These are phyloP conservation scores for Rachycentron canadum DNA, from an alignment of 2,797 vertebrate species.

Conservation along the genomic window DNA sequence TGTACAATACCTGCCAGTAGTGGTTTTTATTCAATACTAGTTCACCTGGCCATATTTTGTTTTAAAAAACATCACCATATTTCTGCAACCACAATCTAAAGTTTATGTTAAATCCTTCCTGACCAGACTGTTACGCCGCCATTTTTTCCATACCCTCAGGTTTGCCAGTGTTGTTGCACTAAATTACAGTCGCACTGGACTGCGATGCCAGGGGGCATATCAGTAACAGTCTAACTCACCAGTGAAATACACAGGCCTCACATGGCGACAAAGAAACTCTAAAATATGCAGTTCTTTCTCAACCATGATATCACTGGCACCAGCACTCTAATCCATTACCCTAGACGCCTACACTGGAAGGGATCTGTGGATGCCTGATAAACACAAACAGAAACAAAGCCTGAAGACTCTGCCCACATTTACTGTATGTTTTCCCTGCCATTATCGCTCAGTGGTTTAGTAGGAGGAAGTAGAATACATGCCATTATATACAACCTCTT, in stretches of 20 bases:
- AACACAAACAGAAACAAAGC: slow-evolving; percentile 83
- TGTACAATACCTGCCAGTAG: background rate
- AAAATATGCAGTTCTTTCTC: slow-evolving; percentile 79
- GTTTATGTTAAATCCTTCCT: slow-evolving; percentile 51
- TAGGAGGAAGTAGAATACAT: slow-evolving; percentile 57
- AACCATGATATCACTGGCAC: slow-evolving; percentile 78
- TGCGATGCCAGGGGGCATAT: slow-evolving; percentile 69
- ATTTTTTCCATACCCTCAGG: slow-evolving; percentile 52
- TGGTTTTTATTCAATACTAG: slow-evolving; percentile 13
- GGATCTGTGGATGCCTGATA: slow-evolving; percentile 84
- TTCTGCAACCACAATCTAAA: slow-evolving; percentile 44
- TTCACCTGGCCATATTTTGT: slow-evolving; percentile 42
- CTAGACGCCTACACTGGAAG: slow-evolving; percentile 80
- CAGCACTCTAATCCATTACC: slow-evolving; percentile 83
- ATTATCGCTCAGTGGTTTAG: slow-evolving; percentile 59
- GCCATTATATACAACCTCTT: slow-evolving; percentile 49
- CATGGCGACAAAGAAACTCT: slow-evolving; percentile 77
- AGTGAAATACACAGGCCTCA: slow-evolving; percentile 69
- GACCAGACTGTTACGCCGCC: slow-evolving; percentile 50
- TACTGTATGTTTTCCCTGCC: slow-evolving; percentile 69
- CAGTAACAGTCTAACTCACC: slow-evolving; percentile 68
- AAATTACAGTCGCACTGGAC: slow-evolving; percentile 68
- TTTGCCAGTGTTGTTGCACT: slow-evolving; percentile 63
- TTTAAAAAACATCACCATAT: slow-evolving; percentile 26
- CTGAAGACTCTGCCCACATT: slow-evolving; percentile 79